Conservation (phyloP, 2,797 vertebrate species). For the Pantherophis alleghaniensis region DNA sequence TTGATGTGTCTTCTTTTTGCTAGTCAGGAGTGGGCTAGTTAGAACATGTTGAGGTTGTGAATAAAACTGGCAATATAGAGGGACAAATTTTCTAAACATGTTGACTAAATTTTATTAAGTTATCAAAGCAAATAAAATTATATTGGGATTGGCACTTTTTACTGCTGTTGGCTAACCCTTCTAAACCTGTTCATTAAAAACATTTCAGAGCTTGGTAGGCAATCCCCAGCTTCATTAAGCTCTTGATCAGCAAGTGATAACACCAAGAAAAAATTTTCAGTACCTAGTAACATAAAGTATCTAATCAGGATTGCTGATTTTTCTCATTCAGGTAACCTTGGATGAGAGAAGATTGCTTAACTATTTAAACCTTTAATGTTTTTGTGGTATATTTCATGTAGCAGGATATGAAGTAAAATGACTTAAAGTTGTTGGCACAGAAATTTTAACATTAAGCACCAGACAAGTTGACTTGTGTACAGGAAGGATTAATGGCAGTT, state of each 20-base stretch:
- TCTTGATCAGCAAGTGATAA: constrained; percentile 41
- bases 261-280: constrained; percentile 47
- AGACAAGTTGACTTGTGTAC: not conserved
- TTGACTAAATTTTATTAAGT: not conserved
- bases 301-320: constrained; percentile 45
- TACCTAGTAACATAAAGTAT: constrained; percentile 29
- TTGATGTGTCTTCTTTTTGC: too few species aligned
- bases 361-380: not conserved
- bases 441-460: not conserved
- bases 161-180: constrained; percentile 20
- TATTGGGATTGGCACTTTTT: not conserved
- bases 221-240: constrained; percentile 33
- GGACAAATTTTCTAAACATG: not conserved
- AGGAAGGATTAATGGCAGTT: not conserved
- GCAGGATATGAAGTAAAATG: not conserved
- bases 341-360: constrained; percentile 5
- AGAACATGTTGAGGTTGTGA: too few species aligned
- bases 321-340: constrained; percentile 28
- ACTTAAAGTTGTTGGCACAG: not conserved
- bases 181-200: constrained; percentile 51
- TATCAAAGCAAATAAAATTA: not conserved
- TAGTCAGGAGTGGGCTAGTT: too few species aligned
- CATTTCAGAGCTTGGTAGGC: constrained; percentile 40
- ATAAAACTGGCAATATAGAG: too few species aligned
- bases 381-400: constrained; percentile 27